Evolutionary conservation across 1,140 invertebrate genomes (phyloP), one percentile per base, ranked within the genome.

Genomic region (Temnothorax nylanderi): DNA sequence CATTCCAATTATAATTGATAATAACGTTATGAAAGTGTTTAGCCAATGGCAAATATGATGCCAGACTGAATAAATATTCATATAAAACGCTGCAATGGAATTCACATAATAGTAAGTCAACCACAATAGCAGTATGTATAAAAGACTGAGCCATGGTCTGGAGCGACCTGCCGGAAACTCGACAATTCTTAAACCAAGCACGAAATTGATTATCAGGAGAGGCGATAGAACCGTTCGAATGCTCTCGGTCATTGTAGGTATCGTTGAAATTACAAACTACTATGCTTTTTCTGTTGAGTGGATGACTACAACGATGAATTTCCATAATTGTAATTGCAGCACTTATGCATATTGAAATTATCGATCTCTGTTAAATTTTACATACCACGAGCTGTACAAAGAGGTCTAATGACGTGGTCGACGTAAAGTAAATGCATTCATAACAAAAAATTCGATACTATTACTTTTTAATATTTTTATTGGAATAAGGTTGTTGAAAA

Each of bases 121-220:
- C 58, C 58, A 76, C 16, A 64, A 49, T n/a, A 41, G 5, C 8
- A 41, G 0, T 44, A 60, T 76, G 26, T 64, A 64, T 8, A 85
- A 7, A 8, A 49, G 2, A 16, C 41, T 51, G 10, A 51, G 32
- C 8, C 44, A 76, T 26, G 7, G 13, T 75, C 44, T 75, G n/a
- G 44, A 18, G 6, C 64, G 3, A 49, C 32, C 44, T 37, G 10
- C 1, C 0, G 32, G 44, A 76, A 47, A 85, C 2, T 76, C 56
- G n/a, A 64, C 4, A 37, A 76, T 75, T 75, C 16, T 34, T 62
- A 85, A 37, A 75, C 47, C 81, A 51, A 62, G 13, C 11, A 85
- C 10, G 16, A 64, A 75, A 51, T 18, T 49, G 26, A 49, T 26
- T 41, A 85, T 47, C 0, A 85, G 4, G 3, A 85, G n/a, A 3